Evolutionary conservation across 1,140 invertebrate genomes (phyloP), one percentile per base, ranked within the genome.

Genomic region (Contarinia nasturtii): DNA sequence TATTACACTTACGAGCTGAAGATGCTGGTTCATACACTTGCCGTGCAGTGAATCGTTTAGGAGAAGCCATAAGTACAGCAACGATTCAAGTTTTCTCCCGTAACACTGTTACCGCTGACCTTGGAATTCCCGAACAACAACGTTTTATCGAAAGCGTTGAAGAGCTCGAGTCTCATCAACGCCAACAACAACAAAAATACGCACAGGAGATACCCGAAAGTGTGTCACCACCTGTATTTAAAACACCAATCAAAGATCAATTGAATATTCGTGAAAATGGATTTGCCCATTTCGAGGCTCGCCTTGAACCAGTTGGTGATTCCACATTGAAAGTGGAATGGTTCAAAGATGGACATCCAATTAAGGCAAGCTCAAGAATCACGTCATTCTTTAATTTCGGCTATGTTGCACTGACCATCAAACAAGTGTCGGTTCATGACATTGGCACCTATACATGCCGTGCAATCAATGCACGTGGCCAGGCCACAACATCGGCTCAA

Each of bases 341-440:
- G 93, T 76, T 90, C 41, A 94, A 94, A 60, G 87, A 98, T 68
- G 90, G 87, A 48, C 77, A 77, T 53, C 79, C 83, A 21, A 76
- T 93, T 49, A 85, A 91, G 75, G 87, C 87, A 33, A 91, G 86
- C 69, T 91, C 87, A 33, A 76, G 91, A 62, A 93, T 89, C 45
- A 93, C 89, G 49, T 86, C 83, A 33, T 93, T 93, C 71, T 92
- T 91, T 62, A 94, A 95, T 59, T 95, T 95, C 63, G 92, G 92
- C 42, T 94, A 94, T 58, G 89, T 96, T 50, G 93, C 93, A 1
- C 64, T 99, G 43, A 95, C 92, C 14, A 90, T 98, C 48, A 92
- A 95, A 60, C 85, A 87, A 51, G 82, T 95, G 10, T 86, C 85
- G 12, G 72, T 83, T 22, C 79, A 87, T 50, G 94, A 98, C 69